Evolutionary conservation across 2,113 vertebrate genomes (phyloP).

Genomic region (Sula dactylatra): DNA sequence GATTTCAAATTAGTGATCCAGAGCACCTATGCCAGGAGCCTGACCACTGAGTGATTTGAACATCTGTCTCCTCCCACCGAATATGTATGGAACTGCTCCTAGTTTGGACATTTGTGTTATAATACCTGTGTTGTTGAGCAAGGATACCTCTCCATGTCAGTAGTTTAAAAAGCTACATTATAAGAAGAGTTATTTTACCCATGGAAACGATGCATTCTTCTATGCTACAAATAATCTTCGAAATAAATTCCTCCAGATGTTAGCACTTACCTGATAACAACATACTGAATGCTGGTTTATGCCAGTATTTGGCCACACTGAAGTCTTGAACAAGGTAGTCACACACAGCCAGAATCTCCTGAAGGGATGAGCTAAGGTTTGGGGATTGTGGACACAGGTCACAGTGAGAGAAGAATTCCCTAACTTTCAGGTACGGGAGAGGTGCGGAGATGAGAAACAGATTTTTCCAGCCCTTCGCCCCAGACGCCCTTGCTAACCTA

Average conservation of each 20-base stretch:
- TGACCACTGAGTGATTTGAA: background rate
- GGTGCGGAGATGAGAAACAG: accelerated
- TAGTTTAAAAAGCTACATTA: background rate
- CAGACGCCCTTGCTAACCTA: background rate
- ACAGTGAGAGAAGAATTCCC: background rate
- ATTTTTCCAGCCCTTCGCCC: background rate
- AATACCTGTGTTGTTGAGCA: background rate
- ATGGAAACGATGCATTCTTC: background rate
- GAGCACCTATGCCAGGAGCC: background rate
- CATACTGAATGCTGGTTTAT: background rate
- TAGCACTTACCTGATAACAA: background rate
- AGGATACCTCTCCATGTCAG: background rate
- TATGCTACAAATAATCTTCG: background rate
- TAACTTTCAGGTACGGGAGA: background rate
- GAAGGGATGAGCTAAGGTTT: background rate
- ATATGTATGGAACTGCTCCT: background rate
- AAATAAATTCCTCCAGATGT: background rate
- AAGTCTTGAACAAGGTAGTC: background rate
- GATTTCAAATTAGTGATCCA: background rate
- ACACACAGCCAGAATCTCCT: background rate
- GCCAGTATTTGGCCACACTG: background rate
- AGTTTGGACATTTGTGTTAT: background rate
- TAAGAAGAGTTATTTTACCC: background rate
- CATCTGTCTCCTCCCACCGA: background rate
- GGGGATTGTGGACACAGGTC: background rate